Percentiles rank a stretch among this genome's conserved stretches.
Conservation (phyloP, 2,113 vertebrate genomes). For the Scortum barcoo region DNA sequence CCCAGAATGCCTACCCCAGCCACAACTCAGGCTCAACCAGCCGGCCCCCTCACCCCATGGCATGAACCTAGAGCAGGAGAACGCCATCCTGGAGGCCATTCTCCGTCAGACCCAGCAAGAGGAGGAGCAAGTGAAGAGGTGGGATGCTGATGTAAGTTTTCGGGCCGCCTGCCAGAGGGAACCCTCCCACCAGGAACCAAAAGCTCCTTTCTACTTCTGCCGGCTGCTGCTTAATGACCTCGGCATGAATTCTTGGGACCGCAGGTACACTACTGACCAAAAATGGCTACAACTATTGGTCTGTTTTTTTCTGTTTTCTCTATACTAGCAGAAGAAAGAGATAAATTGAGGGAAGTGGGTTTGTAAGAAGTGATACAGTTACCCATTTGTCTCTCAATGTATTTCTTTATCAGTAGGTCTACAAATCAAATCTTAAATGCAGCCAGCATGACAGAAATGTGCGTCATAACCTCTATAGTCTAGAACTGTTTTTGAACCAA, state of each 20-base stretch:
- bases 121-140: constrained; percentile 84
- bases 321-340: neutral
- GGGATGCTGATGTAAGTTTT: constrained; percentile 79
- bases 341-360: neutral
- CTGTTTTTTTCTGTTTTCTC: constrained; percentile 6
- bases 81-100: constrained; percentile 88
- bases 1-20: constrained; percentile 92
- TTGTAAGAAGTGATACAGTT: constrained; percentile 2
- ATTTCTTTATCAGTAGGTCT: constrained; percentile 4
- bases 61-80: constrained; percentile 91
- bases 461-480: neutral
- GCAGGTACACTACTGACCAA: constrained; percentile 85
- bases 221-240: constrained; percentile 93
- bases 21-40: constrained; percentile 90
- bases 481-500: constrained; percentile 2
- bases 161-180: constrained; percentile 84
- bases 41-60: constrained; percentile 89
- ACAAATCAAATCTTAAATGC: neutral
- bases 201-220: constrained; percentile 96
- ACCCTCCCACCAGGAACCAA: constrained; percentile 88
- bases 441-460: neutral
- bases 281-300: neutral
- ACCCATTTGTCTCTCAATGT: neutral
- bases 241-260: constrained; percentile 99
- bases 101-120: constrained; percentile 88